Conservation (phyloP, 2,888 invertebrate species). For the Eledone cirrhosa region DNA sequence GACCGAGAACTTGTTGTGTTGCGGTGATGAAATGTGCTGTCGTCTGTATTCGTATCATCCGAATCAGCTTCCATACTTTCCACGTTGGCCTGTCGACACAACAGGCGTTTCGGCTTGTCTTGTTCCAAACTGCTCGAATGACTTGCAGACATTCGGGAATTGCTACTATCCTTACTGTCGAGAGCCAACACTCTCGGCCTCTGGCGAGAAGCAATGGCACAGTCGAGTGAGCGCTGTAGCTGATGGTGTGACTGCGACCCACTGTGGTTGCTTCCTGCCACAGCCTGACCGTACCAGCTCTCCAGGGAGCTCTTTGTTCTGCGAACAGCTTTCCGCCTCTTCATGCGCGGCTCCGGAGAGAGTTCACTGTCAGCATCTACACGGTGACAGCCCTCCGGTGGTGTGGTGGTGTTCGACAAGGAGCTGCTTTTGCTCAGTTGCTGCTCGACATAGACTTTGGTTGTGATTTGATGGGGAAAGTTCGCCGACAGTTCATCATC, state of each 20-base stretch:
- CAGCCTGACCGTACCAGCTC: slow-evolving; percentile 30
- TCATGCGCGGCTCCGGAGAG: slow-evolving; percentile 41
- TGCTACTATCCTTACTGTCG: not conserved
- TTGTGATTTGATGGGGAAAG: slow-evolving; percentile 54
- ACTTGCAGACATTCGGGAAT: too few relatives aligned
- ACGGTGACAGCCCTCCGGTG: slow-evolving; percentile 31
- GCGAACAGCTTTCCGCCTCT: slow-evolving; percentile 47
- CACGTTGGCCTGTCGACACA: not conserved
- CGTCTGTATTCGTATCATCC: slow-evolving; percentile 39
- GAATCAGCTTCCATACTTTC: slow-evolving; percentile 37
- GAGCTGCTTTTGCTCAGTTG: slow-evolving; percentile 41
- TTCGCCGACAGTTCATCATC: slow-evolving; percentile 43
- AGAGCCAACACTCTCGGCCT: not conserved
- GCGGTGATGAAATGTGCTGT: slow-evolving; percentile 41
- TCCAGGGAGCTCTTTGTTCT: slow-evolving; percentile 58
- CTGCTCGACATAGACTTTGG: slow-evolving; percentile 49
- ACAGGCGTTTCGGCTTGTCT: slow-evolving; percentile 10
- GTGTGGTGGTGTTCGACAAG: slow-evolving; percentile 30
- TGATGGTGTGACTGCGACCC: slow-evolving; percentile 24
- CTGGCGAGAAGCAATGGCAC: slow-evolving; percentile 10
- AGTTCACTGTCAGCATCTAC: slow-evolving; percentile 53
- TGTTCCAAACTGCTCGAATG: slow-evolving; percentile 20
- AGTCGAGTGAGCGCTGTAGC: slow-evolving; percentile 21
- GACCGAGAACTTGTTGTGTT: slow-evolving; percentile 37
- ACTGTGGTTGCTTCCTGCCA: not conserved